Base-by-base conservation (phyloP, 23 tunicate genomes). In the Ciona savignyi region DNA sequence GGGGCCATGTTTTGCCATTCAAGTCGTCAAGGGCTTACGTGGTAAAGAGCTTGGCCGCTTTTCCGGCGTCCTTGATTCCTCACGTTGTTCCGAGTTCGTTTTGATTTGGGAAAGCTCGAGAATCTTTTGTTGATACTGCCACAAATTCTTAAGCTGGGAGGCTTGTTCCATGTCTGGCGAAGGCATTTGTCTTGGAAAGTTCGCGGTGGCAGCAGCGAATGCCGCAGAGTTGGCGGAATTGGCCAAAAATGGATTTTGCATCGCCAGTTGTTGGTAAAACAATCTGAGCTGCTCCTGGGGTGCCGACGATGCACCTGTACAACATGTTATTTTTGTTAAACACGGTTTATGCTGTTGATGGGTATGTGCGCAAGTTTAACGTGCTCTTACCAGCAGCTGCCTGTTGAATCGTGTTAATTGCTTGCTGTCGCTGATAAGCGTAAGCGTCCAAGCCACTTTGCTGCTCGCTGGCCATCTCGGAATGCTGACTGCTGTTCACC, bases 201-300 rank as follows among this genome's bases (percentile, higher is more conserved):
- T 27, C 20, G 75, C 70, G 11, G 83, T 27, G 63, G 69, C n/a
- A 24, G 75, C 70, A 25, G 81, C 62, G 31, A 77, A 66, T 33
- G 62, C 61, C 56, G 56, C 56, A 1, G 83, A 34, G 56, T 78
- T 78, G 33, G 84, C 80, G 2, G 73, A 25, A 24, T 76, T 70
- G 27, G 74, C 33, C n/a, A 89, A 30, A 49, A 89, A 79, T 0
- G 96, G 82, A 64, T 83, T 83, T 23, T 78, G 77, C 81, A 83
- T 63, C 49, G 86, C 81, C 1, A 89, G 65, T 49, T 89, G 96
- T 69, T 89, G 96, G 68, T 89, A 89, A 30, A 89, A 74, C 23
- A 89, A 70, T 1, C 96, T 85, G 23, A 89, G 82, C 34, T 89
- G 89, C 11, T 89, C 89, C 32, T 83, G 96, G 31, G 87, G 68